These are phyloP conservation scores for Phymastichus coffea DNA, from an alignment of 1,140 invertebrate species.

Conservation along the genomic window DNA sequence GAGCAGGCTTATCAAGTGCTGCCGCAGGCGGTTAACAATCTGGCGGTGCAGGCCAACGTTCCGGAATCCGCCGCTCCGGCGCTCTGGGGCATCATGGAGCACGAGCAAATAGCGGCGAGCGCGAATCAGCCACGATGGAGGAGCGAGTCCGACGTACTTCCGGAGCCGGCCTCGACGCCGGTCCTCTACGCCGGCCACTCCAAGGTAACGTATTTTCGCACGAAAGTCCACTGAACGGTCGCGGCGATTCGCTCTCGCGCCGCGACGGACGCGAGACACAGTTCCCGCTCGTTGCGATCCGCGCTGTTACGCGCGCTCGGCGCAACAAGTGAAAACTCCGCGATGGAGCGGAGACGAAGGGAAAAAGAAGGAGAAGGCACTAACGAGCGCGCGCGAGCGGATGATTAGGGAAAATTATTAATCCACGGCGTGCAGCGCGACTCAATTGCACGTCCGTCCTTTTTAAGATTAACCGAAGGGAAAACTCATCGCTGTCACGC, in stretches of 20 bases:
- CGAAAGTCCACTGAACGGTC: no score
- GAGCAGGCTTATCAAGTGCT: slow-evolving; percentile 53
- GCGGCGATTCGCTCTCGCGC: no score
- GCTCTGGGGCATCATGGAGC: slow-evolving; percentile 54
- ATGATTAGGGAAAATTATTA: no score
- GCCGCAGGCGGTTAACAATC: slow-evolving; percentile 53
- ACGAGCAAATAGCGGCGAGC: slow-evolving; percentile 42
- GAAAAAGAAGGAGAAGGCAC: no score
- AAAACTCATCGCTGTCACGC: slow-evolving; percentile 16
- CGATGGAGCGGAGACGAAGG: background rate
- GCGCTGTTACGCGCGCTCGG: no score
- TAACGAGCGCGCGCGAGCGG: no score
- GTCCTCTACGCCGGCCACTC: slow-evolving; percentile 48
- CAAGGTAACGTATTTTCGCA: slow-evolving; percentile 40
- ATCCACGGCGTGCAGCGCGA: no score
- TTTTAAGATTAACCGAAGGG: no score
- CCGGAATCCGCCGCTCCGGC: slow-evolving; percentile 45
- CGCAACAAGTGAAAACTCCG: background rate
- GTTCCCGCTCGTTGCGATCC: no score
- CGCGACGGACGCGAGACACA: no score
- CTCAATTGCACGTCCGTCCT: no score
- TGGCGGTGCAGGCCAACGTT: slow-evolving; percentile 47
- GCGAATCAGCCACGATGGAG: slow-evolving; percentile 20
- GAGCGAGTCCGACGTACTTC: slow-evolving; percentile 19
- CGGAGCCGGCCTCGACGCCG: slow-evolving; percentile 31